Evolutionary conservation across 2,113 vertebrate genomes (phyloP).

Genomic region (Sinocyclocheilus anophthalmus): DNA sequence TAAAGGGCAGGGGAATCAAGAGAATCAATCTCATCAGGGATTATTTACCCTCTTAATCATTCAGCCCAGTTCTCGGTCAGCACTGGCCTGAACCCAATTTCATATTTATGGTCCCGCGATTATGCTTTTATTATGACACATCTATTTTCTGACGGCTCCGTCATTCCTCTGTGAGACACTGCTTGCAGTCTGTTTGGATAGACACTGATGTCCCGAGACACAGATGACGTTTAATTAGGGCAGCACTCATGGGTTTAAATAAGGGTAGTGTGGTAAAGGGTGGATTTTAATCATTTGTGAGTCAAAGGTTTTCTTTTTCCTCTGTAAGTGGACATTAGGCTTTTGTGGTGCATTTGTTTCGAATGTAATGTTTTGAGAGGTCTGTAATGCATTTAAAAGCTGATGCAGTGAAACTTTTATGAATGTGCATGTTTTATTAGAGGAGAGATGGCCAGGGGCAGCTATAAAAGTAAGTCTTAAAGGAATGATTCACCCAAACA

Average conservation of each 20-base stretch:
- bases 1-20: slow-evolving; percentile 58
- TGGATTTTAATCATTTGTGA: neutral
- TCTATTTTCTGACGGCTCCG: slow-evolving; percentile 49
- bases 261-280: neutral
- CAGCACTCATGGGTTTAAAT: slow-evolving; percentile 13
- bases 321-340: slow-evolving; percentile 12
- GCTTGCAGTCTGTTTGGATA: neutral
- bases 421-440: neutral
- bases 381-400: slow-evolving; percentile 14
- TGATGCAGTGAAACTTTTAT: slow-evolving; percentile 27
- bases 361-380: neutral
- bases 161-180: slow-evolving; percentile 22
- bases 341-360: slow-evolving; percentile 14
- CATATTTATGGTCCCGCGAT: slow-evolving; percentile 29
- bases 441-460: neutral
- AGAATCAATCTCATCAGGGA: slow-evolving; percentile 61
- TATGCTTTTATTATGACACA: slow-evolving; percentile 53
- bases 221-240: slow-evolving; percentile 28
- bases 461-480: neutral
- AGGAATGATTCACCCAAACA: neutral
- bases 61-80: slow-evolving; percentile 47
- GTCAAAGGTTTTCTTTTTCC: neutral
- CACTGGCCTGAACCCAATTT: slow-evolving; percentile 6
- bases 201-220: neutral
- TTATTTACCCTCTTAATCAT: slow-evolving; percentile 60